Evolutionary conservation across 2,113 vertebrate species (phyloP), one percentile per base, ranked within the genome.

Genomic region (Melospiza melodia): DNA sequence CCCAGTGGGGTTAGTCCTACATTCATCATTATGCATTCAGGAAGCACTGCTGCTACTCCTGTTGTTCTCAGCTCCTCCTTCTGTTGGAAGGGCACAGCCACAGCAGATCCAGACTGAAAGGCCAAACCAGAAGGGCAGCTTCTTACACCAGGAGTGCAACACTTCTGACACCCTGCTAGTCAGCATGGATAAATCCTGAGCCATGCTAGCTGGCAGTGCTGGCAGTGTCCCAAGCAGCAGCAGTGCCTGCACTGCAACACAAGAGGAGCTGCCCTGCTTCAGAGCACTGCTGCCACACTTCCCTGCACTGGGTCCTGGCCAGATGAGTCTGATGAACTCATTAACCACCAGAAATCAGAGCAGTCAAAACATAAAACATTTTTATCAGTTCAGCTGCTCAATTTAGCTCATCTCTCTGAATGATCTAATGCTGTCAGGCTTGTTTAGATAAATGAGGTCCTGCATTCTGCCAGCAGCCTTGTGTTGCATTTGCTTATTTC

Each of bases 211-310:
- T 82, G 19, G 2, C 10, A 5, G 8, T 7, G 41, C 80, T 41
- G 33, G 22, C 15, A 2, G 21, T 6, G 3, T 3, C 37, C 63
- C 30, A 33, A 15, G 19, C 57, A 10, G 19, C 24, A 19, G 39
- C 28, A 43, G 37, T 0, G 0, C 65, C 31, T 3, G 3, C 14
- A 2, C 5, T 27, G 21, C 23, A 13, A 15, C 0, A 3, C 11
- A 24, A 61, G 57, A 39, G 11, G 37, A 80, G 52, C 33, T 61
- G 52, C 48, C 35, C 41, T 55, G 8, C 13, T 43, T 66, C 30
- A 5, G 16, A 23, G 9, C 16, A 30, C 20, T 71, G 39, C 12
- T 61, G 30, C 48, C 9, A 17, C 24, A 6, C 15, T 62, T 58
- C 7, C 37, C 48, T n/a, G n/a, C 20, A 12, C 46, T 33, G 24